A percentile compares a stretch with the other conserved stretches of the same genome.
Conservation (phyloP, 2,797 vertebrate species). For the Lemur catta region DNA sequence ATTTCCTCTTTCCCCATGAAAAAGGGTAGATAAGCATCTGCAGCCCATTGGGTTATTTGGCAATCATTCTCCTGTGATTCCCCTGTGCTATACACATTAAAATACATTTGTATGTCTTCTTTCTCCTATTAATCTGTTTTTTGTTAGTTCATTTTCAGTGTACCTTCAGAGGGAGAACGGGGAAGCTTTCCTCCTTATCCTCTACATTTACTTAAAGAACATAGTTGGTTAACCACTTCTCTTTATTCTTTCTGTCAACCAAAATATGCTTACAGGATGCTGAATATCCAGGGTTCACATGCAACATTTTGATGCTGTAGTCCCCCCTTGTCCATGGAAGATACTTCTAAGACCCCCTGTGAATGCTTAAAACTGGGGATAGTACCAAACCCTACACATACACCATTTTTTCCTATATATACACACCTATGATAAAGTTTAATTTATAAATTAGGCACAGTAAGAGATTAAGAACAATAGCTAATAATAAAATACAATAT, state of each 20-base stretch:
- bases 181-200: not conserved
- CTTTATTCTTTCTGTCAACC: not conserved
- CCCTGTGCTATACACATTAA: not conserved
- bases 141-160: not conserved
- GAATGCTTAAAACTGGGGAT: not conserved
- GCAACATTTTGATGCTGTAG: not conserved
- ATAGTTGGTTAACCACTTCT: not conserved
- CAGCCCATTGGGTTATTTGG: not conserved
- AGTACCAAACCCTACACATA: not conserved
- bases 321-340: not conserved
- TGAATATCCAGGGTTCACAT: not conserved
- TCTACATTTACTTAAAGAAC: not conserved
- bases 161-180: not conserved
- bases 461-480: not conserved
- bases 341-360: not conserved
- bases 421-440: not conserved
- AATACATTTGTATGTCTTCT: not conserved
- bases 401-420: not conserved
- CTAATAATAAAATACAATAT: not conserved
- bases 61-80: not conserved
- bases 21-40: not conserved
- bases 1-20: not conserved
- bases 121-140: not conserved
- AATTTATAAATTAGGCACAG: not conserved
- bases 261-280: not conserved